These are phyloP conservation scores for Sebastolobus alascanus DNA, from an alignment of 2,797 vertebrate species.

Conservation along the genomic window DNA sequence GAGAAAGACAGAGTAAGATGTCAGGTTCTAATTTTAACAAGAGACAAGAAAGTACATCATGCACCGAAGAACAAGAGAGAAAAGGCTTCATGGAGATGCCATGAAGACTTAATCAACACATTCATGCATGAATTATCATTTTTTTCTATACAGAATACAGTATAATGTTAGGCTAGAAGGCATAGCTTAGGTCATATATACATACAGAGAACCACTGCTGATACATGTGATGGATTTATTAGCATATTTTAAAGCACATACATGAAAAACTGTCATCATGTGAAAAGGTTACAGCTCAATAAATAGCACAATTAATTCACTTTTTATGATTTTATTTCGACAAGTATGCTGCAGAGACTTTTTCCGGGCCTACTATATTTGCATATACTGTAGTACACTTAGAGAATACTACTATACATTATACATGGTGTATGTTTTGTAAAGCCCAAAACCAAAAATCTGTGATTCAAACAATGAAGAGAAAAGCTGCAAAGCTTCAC, in stretches of 20 bases:
- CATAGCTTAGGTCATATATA: background rate
- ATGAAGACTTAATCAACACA: background rate
- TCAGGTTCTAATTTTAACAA: conserved; percentile 43
- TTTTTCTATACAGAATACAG: background rate
- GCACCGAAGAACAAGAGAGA: background rate
- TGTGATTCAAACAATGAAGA: conserved; percentile 53
- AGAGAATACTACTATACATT: background rate
- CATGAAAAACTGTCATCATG: background rate
- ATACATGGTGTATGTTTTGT: conserved; percentile 61
- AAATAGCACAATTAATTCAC: background rate
- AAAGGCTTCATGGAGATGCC: background rate
- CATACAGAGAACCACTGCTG: background rate
- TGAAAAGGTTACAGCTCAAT: background rate
- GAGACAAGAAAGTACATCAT: conserved; percentile 5
- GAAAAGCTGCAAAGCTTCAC: conserved; percentile 33
- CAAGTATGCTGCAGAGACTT: background rate
- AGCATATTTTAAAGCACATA: background rate
- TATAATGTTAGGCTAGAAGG: background rate
- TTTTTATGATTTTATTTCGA: background rate
- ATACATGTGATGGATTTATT: background rate
- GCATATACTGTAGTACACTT: background rate
- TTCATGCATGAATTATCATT: background rate
- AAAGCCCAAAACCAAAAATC: conserved; percentile 23
- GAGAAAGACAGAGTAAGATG: conserved; percentile 1
- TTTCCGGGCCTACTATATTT: background rate